Conservation (phyloP, 30 jellyfish, hydroid and myxozoan genomes). For the Nemopilema nomurai region DNA sequence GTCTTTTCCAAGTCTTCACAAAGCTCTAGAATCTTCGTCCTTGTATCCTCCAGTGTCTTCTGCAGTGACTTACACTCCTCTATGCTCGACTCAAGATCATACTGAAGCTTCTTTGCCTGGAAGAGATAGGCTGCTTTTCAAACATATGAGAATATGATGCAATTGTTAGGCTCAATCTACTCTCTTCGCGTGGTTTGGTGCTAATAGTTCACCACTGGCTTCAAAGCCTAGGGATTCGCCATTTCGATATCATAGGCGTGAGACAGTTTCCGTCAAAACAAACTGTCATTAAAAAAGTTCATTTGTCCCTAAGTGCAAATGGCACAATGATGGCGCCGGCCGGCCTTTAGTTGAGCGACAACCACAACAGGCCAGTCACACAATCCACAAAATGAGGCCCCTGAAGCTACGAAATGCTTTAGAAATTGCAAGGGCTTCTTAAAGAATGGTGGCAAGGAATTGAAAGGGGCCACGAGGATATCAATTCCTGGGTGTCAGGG, state of each 20-base stretch:
- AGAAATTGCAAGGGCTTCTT: too few relatives aligned
- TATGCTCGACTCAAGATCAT: constrained; percentile 31
- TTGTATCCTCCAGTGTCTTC: constrained; percentile 32
- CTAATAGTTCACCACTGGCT: background rate
- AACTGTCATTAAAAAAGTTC: too few relatives aligned
- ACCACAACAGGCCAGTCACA: too few relatives aligned
- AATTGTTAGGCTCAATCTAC: background rate
- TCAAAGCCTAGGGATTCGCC: background rate
- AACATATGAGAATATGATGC: background rate
- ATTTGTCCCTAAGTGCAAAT: too few relatives aligned
- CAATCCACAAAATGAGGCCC: too few relatives aligned
- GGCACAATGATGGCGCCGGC: too few relatives aligned
- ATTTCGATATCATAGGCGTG: background rate
- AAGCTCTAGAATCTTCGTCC: constrained; percentile 5
- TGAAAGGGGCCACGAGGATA: too few relatives aligned
- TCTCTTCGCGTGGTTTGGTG: background rate
- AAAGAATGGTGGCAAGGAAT: too few relatives aligned
- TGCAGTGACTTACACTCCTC: constrained; percentile 35
- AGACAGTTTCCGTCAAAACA: background rate
- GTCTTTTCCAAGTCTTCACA: constrained; percentile 8
- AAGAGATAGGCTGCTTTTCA: background rate
- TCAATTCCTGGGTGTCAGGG: too few relatives aligned
- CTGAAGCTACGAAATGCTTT: too few relatives aligned
- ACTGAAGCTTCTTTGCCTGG: constrained; percentile 4
- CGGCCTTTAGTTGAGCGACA: too few relatives aligned